Evolutionary conservation across 35 echinoderm and acorn worm genomes (phyloP).

Genomic region (Amphiura filiformis): DNA sequence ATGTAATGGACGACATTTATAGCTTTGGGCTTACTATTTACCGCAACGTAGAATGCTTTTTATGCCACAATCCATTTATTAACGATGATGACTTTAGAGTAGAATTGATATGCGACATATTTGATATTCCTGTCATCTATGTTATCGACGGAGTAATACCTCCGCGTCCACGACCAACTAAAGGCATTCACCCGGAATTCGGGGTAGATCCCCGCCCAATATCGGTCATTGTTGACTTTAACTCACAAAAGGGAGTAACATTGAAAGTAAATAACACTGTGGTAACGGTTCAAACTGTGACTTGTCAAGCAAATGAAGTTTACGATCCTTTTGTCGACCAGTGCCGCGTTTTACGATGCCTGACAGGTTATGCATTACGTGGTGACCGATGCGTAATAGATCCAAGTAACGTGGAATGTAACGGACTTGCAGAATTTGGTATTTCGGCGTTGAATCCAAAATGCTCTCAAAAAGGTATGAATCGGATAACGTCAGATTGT

Average conservation of each 20-base stretch:
- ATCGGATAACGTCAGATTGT: too few relatives aligned
- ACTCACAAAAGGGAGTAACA: not conserved
- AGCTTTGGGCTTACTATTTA: not conserved
- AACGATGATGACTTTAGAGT: not conserved
- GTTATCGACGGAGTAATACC: not conserved
- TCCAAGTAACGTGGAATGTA: not conserved
- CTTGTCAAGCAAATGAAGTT: not conserved
- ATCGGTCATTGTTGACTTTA: slow-evolving; percentile 11
- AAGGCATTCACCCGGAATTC: not conserved
- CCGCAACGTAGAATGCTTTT: not conserved
- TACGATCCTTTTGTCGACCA: not conserved
- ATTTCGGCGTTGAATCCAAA: not conserved
- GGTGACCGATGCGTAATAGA: not conserved
- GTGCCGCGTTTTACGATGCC: not conserved
- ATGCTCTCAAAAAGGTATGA: not conserved
- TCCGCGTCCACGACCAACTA: not conserved
- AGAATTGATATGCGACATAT: not conserved
- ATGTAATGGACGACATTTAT: not conserved
- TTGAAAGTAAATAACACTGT: not conserved
- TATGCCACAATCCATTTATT: not conserved
- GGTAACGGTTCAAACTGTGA: not conserved
- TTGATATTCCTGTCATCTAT: not conserved
- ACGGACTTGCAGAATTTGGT: not conserved
- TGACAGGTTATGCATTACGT: not conserved
- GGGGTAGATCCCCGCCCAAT: not conserved